Evolutionary conservation across 1,140 invertebrate genomes (phyloP).

Genomic region (Lepidurus apus): DNA sequence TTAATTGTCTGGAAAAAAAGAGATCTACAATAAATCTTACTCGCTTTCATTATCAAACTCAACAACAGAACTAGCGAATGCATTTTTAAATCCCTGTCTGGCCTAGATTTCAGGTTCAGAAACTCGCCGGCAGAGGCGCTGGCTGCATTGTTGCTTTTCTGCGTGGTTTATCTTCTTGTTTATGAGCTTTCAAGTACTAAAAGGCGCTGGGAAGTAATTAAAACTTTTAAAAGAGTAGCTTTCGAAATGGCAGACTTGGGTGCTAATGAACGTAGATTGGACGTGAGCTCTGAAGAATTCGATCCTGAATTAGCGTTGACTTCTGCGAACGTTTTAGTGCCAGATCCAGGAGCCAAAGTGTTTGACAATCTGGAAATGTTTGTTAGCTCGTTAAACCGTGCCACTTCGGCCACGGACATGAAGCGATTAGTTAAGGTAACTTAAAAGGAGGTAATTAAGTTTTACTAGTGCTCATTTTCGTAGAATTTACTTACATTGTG

Average conservation of each 20-base stretch:
- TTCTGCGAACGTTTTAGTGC: constrained; percentile 50
- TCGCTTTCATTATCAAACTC: background rate
- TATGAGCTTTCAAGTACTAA: too few species aligned
- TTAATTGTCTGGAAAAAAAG: background rate
- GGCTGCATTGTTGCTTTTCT: background rate
- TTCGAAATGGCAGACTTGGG: background rate
- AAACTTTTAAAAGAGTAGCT: background rate
- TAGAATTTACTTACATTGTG: too few species aligned
- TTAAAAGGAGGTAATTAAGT: too few species aligned
- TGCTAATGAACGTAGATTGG: constrained; percentile 53
- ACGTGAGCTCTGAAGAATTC: constrained; percentile 58
- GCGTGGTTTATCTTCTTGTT: too few species aligned
- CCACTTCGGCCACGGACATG: background rate
- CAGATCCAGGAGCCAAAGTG: constrained; percentile 50
- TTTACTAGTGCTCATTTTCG: too few species aligned
- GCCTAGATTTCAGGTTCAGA: background rate
- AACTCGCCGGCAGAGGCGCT: background rate
- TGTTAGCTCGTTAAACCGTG: constrained; percentile 37
- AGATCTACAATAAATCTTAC: background rate
- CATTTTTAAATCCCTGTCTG: background rate
- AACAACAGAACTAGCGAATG: background rate
- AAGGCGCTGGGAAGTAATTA: too few species aligned
- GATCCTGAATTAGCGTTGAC: constrained; percentile 62
- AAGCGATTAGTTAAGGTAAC: background rate
- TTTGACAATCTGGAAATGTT: constrained; percentile 59